Evolutionary conservation across 1,140 invertebrate genomes (phyloP), one percentile per base, ranked within the genome.

Genomic region (Magallana angulata): DNA sequence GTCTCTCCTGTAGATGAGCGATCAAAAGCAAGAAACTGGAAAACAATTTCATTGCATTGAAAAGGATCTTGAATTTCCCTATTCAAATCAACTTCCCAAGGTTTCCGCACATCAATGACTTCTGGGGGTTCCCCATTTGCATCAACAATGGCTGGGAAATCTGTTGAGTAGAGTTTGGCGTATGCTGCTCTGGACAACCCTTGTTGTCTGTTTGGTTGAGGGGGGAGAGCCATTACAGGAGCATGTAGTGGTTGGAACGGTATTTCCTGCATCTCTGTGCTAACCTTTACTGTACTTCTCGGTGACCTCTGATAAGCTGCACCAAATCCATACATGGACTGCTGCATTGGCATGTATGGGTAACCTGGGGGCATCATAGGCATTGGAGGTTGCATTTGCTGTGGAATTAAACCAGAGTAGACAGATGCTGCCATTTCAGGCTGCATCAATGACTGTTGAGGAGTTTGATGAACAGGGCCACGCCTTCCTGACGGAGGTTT

Each of bases 21-120:
- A 57, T 94, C 92, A 88, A 93, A 95, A 11, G 95, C 94, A 71
- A 95, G 89, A 90, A 95, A 95, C 91, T 95, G 95, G 89, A 95
- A 93, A 62, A 93, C 91, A 76, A 95, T 91, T 88, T 95, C 94
- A 91, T 95, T 95, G 86, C 92, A 92, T 84, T 93, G 92, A 18
- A 95, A 89, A n/a, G 91, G 91, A 84, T 95, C 94, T 48, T 87
- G 87, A 18, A 91, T 88, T 88, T 95, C 94, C 80, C 90, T 92
- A 11, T 88, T 71, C 62, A 93, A 56, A 76, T 91, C 9, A 91
- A 82, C 14, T 83, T 83, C 60, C 92, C 90, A 36, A 89, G 87
- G 12, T 91, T 86, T n/a, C 87, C 88, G 64, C 90, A 93, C 92
- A 86, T 95, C 94, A 59, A 95, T 90, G 6, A 95, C 93, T 83